phyloP scores from a whole-genome alignment of 2,113 vertebrate species.

The Toxotes jaculatrix region DNA sequence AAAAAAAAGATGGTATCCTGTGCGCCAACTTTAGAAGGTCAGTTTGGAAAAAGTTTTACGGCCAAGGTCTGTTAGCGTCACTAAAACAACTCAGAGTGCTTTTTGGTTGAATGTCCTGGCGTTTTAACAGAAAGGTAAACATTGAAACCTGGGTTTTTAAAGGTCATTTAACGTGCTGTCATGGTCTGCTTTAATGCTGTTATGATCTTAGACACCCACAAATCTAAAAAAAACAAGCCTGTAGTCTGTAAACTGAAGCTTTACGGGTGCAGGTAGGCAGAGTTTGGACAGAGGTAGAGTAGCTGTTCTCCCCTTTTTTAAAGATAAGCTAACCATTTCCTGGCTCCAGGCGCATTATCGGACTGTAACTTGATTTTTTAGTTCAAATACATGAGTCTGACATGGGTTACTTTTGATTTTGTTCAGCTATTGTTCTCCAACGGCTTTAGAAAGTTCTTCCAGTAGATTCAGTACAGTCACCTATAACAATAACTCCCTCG shows the following conservation, averaged over 20 bases:
- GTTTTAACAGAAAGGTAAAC: not conserved
- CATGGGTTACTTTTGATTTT: not conserved
- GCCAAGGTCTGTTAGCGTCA: conserved; percentile 40
- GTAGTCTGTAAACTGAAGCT: not conserved
- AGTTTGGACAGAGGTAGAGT: not conserved
- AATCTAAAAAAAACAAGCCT: not conserved
- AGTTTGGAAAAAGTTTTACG: conserved; percentile 42
- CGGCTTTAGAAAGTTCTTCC: conserved; percentile 13
- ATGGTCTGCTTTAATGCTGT: not conserved
- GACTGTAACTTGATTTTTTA: not conserved
- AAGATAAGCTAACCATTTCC: not conserved
- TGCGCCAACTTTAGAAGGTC: conserved; percentile 35
- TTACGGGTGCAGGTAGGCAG: not conserved
- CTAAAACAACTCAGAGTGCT: not conserved
- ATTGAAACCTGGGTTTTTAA: not conserved
- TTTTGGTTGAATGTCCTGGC: not conserved
- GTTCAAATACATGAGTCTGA: not conserved
- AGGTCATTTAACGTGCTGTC: not conserved
- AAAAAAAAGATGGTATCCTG: conserved; percentile 17
- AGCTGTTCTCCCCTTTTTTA: not conserved
- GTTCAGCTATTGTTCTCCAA: not conserved
- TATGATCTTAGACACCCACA: not conserved
- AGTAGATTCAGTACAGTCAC: not conserved
- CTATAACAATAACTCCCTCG: conserved; percentile 15
- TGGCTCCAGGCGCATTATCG: not conserved